Evolutionary conservation across 2,797 vertebrate species (phyloP).

Genomic region (Poliocrania exsul): DNA sequence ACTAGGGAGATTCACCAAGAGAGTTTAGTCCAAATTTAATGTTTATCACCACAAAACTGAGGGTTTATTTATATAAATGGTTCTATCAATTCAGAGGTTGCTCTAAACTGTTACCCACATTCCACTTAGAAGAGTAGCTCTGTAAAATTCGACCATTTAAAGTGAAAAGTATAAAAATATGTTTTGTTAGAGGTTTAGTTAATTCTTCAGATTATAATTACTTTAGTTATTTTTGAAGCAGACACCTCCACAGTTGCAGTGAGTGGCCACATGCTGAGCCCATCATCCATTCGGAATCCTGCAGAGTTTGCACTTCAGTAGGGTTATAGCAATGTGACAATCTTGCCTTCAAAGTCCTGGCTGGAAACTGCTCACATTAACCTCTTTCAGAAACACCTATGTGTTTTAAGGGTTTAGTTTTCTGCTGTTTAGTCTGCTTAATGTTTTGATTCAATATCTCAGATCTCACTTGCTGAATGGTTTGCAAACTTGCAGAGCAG

Average conservation of each 20-base stretch:
- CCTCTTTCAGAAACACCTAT: background rate
- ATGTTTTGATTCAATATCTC: background rate
- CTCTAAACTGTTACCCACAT: background rate
- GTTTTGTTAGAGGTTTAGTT: background rate
- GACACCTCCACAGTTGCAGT: background rate
- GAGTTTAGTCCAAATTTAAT: background rate
- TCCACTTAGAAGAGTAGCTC: background rate
- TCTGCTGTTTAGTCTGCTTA: background rate
- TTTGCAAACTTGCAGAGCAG: background rate
- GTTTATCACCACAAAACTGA: background rate
- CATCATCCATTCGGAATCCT: background rate
- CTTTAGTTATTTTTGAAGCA: background rate
- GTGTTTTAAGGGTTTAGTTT: background rate
- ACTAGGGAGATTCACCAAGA: background rate
- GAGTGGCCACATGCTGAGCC: background rate
- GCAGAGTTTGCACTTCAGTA: background rate
- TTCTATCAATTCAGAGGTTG: background rate
- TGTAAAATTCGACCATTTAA: background rate
- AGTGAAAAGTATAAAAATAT: background rate
- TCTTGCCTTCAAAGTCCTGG: background rate
- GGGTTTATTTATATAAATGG: rapidly evolving
- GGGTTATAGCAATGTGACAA: background rate
- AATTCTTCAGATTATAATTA: background rate
- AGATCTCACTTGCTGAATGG: background rate
- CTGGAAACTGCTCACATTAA: background rate